Conservation (phyloP, 30 jellyfish, hydroid and myxozoan species). For the Pelagia noctiluca region DNA sequence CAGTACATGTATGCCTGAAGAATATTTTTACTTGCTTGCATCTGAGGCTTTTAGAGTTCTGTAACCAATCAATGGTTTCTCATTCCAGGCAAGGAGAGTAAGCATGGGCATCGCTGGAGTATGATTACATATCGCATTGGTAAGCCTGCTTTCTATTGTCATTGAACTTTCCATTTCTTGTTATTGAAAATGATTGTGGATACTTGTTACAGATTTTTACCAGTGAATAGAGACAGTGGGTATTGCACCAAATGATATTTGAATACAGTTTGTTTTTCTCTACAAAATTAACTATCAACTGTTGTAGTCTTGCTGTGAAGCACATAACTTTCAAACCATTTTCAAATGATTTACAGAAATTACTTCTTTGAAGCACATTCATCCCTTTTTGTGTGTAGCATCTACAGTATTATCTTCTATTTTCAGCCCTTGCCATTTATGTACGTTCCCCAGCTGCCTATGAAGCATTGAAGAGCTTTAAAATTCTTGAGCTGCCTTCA, state of each 20-base stretch:
- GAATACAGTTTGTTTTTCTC: not conserved
- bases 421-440: constrained; percentile 47
- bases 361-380: no score
- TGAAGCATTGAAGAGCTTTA: constrained; percentile 34
- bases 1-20: no score
- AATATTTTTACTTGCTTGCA: no score
- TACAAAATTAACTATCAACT: not conserved
- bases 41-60: no score
- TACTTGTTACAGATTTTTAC: not conserved
- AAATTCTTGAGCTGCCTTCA: constrained; percentile 38
- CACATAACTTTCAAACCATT: not conserved
- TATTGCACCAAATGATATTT: no score
- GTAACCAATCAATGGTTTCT: no score
- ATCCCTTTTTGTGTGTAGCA: no score
- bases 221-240: not conserved
- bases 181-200: not conserved
- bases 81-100: no score
- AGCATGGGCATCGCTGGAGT: constrained; percentile 15
- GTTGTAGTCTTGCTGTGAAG: not conserved
- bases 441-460: constrained; percentile 54
- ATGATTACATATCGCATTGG: constrained; percentile 12
- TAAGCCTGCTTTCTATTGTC: not conserved
- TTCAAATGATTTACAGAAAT: not conserved
- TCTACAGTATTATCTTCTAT: no score
- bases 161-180: no score